These are phyloP conservation scores for Melanophora roralis DNA, from an alignment of 2,888 invertebrate genomes.

Conservation along the genomic window DNA sequence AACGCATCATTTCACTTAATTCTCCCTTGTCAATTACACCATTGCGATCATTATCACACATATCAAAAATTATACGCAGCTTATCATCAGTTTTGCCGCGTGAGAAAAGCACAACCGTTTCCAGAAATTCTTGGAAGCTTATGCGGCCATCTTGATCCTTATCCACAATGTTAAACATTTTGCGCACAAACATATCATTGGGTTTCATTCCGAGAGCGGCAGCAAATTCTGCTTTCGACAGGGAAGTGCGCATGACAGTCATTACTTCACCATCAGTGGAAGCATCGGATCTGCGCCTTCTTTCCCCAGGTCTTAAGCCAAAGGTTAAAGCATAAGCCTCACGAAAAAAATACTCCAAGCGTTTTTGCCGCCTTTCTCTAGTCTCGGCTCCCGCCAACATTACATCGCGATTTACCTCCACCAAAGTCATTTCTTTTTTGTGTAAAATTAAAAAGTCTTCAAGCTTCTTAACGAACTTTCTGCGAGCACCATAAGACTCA, in stretches of 20 bases:
- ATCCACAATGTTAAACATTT: conserved; percentile 98
- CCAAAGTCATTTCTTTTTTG: conserved; percentile 87
- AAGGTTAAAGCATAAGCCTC: conserved; percentile 97
- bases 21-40: conserved; percentile 96
- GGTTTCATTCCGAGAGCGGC: conserved; percentile 96
- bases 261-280: conserved; percentile 89
- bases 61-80: conserved; percentile 95
- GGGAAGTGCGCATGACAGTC: conserved; percentile 94
- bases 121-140: conserved; percentile 96
- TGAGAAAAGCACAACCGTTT: conserved; percentile 94
- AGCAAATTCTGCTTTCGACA: conserved; percentile 95
- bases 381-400: conserved; percentile 95
- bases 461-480: conserved; percentile 91
- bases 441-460: conserved; percentile 90
- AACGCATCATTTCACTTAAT: conserved; percentile 94
- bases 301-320: conserved; percentile 90
- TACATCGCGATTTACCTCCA: conserved; percentile 86
- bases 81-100: conserved; percentile 96
- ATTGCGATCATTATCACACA: conserved; percentile 97
- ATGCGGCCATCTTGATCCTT: conserved; percentile 95
- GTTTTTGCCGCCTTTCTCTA: conserved; percentile 92
- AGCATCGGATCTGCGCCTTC: conserved; percentile 84
- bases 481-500: conserved; percentile 86
- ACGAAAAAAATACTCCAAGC: conserved; percentile 95
- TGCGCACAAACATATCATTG: conserved; percentile 95